These are phyloP conservation scores for Bufotes viridis DNA, from an alignment of 2,797 vertebrate genomes.

Conservation along the genomic window DNA sequence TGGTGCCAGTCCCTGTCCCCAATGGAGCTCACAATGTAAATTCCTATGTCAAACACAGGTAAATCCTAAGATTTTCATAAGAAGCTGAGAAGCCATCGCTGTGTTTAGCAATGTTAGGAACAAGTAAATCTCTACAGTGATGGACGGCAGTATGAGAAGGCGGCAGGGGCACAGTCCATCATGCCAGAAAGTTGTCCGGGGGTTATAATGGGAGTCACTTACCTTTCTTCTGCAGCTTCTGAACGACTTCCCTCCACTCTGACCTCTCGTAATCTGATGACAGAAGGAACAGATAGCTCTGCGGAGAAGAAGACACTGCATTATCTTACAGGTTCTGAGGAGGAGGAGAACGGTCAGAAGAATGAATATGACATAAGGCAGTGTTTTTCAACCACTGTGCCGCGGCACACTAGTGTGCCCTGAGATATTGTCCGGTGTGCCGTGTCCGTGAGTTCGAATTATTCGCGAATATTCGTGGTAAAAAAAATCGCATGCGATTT, in stretches of 20 bases:
- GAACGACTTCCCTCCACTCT: constrained; percentile 95
- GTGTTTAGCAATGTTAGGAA: too few relatives aligned
- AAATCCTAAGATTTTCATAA: too few relatives aligned
- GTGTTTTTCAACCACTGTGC: too few relatives aligned
- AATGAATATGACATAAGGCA: not conserved
- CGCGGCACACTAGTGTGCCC: too few relatives aligned
- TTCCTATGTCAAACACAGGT: too few relatives aligned
- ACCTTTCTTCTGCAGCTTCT: constrained; percentile 96
- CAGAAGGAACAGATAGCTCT: constrained; percentile 93
- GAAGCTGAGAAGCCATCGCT: too few relatives aligned
- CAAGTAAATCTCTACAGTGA: not conserved
- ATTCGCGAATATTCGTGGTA: too few relatives aligned
- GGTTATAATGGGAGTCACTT: not conserved
- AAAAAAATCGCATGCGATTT: too few relatives aligned
- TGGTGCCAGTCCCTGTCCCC: too few relatives aligned
- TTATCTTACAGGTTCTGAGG: not conserved
- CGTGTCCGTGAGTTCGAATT: too few relatives aligned
- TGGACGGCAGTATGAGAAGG: not conserved
- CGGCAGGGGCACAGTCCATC: not conserved
- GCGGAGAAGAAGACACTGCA: constrained; percentile 39
- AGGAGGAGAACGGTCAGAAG: not conserved
- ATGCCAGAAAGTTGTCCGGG: not conserved
- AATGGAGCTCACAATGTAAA: too few relatives aligned
- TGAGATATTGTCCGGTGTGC: too few relatives aligned
- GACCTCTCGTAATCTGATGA: constrained; percentile 96